These are phyloP conservation scores for Zaprionus obscuricornis DNA, from an alignment of 2,888 invertebrate genomes.

Conservation along the genomic window DNA sequence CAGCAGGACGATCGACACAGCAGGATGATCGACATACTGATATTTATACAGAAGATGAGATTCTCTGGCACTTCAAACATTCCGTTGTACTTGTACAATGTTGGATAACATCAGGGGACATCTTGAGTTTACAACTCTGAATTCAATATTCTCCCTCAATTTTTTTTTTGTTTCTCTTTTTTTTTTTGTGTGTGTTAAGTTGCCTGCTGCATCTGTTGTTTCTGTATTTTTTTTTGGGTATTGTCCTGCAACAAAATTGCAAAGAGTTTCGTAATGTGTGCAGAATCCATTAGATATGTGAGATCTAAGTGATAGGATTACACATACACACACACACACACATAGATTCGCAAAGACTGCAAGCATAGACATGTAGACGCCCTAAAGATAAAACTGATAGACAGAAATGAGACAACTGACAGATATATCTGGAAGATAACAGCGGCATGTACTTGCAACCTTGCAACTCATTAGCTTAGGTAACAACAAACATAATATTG, in stretches of 20 bases:
- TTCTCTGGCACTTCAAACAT: constrained; percentile 36
- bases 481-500: no score
- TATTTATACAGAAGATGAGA: constrained; percentile 49
- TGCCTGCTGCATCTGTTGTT: constrained; percentile 35
- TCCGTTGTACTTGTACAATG: constrained; percentile 18
- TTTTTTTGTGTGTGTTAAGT: not conserved
- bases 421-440: no score
- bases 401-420: no score
- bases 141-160: constrained; percentile 20
- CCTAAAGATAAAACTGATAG: no score
- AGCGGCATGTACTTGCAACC: no score
- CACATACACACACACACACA: constrained; percentile 28
- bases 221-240: no score
- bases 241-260: constrained; percentile 46
- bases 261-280: constrained; percentile 56
- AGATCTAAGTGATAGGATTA: constrained; percentile 66
- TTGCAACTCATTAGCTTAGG: no score
- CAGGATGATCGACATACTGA: constrained; percentile 25
- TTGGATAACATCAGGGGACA: constrained; percentile 55
- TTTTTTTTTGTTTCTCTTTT: not conserved
- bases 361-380: no score
- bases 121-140: constrained; percentile 18
- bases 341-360: constrained; percentile 1
- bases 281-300: constrained; percentile 74
- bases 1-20: constrained; percentile 15